Evolutionary conservation across 2,888 invertebrate genomes (phyloP).

Genomic region (Clistopyga incitator): DNA sequence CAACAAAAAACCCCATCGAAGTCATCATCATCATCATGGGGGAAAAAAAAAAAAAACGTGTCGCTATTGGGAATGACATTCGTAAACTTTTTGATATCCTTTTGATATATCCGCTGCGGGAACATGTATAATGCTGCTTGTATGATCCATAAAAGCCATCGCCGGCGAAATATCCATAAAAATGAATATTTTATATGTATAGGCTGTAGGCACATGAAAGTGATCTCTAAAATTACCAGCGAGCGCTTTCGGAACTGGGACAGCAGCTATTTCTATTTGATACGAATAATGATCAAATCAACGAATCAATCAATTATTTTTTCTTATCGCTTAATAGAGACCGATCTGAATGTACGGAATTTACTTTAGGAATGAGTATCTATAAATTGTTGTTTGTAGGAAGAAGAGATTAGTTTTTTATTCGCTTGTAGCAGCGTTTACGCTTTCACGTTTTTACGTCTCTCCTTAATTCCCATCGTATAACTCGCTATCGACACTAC

Average conservation of each 20-base stretch:
- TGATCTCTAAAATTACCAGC: neutral
- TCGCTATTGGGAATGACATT: neutral
- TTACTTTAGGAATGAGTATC: neutral
- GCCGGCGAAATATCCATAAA: neutral
- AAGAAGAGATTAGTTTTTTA: too few species aligned
- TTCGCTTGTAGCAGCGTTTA: too few species aligned
- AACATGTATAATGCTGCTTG: neutral
- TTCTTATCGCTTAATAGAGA: neutral
- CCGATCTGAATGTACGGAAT: too few species aligned
- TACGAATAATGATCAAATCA: neutral
- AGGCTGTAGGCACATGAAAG: neutral
- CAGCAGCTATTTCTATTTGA: neutral
- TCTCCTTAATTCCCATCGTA: too few species aligned
- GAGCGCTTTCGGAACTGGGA: neutral
- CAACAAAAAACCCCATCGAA: neutral
- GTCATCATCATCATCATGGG: too few species aligned
- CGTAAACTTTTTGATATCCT: too few species aligned
- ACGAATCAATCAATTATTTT: neutral
- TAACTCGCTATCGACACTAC: too few species aligned
- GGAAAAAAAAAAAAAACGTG: too few species aligned
- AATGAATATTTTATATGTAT: neutral
- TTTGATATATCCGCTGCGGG: neutral
- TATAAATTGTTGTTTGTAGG: neutral
- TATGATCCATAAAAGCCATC: neutral
- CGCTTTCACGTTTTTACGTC: too few species aligned